Evolutionary conservation across 64 coral and sea anemone genomes (phyloP).

Genomic region (Actinia equina): DNA sequence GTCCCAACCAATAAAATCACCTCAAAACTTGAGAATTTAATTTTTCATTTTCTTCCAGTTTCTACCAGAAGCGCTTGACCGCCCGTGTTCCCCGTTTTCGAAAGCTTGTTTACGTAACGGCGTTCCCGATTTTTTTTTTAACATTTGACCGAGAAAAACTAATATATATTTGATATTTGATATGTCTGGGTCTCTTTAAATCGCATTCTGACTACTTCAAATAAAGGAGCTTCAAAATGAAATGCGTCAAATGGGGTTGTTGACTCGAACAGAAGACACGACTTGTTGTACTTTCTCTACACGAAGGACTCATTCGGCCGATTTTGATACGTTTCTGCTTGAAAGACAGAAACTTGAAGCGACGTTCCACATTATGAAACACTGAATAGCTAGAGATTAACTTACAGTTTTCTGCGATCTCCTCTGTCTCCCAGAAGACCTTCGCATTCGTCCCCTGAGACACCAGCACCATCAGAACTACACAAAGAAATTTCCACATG

Average conservation of each 20-base stretch:
- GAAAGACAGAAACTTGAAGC: neutral
- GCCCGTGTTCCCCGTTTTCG: no score
- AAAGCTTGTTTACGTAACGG: neutral
- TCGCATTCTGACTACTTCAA: neutral
- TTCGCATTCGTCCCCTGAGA: neutral
- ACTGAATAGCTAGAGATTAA: neutral
- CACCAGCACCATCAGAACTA: neutral
- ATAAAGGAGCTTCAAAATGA: neutral
- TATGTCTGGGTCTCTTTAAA: neutral
- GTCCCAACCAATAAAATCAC: neutral
- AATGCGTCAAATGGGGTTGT: neutral
- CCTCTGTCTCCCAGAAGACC: slow-evolving; percentile 14
- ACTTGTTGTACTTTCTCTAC: neutral
- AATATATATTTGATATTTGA: neutral
- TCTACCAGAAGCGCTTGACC: no score
- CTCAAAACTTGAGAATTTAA: no score
- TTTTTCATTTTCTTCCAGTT: no score
- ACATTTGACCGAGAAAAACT: neutral
- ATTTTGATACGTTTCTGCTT: neutral
- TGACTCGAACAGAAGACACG: neutral
- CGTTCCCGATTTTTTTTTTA: neutral
- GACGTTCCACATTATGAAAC: neutral
- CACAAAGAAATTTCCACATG: neutral
- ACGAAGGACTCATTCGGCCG: neutral
- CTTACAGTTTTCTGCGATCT: neutral